phyloP scores from a whole-genome alignment of 2,797 vertebrate species.

The Taeniopygia guttata region DNA sequence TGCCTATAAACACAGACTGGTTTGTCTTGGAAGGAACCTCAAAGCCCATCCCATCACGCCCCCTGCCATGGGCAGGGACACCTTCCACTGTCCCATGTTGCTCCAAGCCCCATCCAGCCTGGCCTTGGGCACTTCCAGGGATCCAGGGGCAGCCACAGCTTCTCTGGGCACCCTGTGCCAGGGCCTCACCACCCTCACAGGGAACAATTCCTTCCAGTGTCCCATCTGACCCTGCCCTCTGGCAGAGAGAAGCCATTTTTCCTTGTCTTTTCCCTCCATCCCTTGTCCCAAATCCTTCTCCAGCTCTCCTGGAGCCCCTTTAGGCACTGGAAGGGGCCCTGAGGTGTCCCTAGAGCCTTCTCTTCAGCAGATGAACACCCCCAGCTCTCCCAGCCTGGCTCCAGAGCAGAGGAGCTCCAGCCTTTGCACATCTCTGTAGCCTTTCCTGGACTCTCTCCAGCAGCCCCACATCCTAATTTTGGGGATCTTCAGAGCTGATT shows the following conservation, averaged over 20 bases:
- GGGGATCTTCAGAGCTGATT: background rate
- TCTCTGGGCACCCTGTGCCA: background rate
- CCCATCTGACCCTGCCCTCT: background rate
- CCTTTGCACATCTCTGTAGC: background rate
- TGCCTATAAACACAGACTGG: background rate
- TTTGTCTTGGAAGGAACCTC: background rate
- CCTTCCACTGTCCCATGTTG: fast-evolving
- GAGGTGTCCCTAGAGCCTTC: fast-evolving
- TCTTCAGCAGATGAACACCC: background rate
- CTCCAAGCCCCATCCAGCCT: fast-evolving
- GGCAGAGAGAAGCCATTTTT: background rate
- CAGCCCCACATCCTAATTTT: background rate
- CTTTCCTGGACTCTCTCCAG: background rate
- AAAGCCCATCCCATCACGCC: background rate
- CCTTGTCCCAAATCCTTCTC: background rate
- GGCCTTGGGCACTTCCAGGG: background rate
- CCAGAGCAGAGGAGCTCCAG: background rate
- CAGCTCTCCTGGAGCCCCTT: background rate
- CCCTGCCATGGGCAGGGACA: background rate
- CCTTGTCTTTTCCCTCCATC: fast-evolving
- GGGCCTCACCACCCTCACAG: fast-evolving
- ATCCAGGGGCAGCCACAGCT: background rate
- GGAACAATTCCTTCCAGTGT: background rate
- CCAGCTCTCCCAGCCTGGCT: background rate
- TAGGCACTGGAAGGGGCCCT: fast-evolving